Evolutionary conservation across 2,888 invertebrate species (phyloP).

Genomic region (Chrysotoxum bicinctum): DNA sequence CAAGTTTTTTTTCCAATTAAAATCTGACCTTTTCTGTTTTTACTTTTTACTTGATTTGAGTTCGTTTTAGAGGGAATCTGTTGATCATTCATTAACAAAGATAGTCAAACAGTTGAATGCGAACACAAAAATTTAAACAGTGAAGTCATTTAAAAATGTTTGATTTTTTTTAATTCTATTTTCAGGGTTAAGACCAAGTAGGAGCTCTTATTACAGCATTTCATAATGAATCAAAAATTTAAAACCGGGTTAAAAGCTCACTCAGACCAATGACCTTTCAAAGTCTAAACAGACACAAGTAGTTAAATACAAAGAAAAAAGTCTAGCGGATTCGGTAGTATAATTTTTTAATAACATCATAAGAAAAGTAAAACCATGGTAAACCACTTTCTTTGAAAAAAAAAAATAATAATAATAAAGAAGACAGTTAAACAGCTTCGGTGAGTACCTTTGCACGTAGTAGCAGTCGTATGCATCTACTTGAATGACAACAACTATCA

Average conservation of each 20-base stretch:
- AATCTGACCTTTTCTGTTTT: not conserved
- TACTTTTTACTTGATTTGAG: not conserved
- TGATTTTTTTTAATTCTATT: not conserved
- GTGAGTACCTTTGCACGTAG: not conserved
- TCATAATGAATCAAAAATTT: constrained; percentile 2
- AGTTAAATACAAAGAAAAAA: not conserved
- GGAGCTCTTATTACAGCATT: not conserved
- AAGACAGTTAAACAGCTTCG: not conserved
- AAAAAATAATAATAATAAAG: not conserved
- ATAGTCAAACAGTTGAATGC: not conserved
- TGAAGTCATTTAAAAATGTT: not conserved
- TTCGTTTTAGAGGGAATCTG: not conserved
- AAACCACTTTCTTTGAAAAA: constrained; percentile 14
- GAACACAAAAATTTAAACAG: not conserved
- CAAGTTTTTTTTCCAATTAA: not conserved
- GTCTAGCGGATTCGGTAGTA: not conserved
- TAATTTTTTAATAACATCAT: not conserved
- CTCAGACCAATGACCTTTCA: constrained; percentile 30
- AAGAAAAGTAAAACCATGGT: not conserved
- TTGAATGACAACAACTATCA: constrained; percentile 31
- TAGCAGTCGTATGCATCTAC: not conserved
- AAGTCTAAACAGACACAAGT: not conserved
- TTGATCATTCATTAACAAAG: not conserved
- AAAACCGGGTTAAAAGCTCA: constrained; percentile 26
- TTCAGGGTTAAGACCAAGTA: constrained; percentile 27